Evolutionary conservation across 2,888 invertebrate species (phyloP).

Genomic region (Ophioninae sp.): DNA sequence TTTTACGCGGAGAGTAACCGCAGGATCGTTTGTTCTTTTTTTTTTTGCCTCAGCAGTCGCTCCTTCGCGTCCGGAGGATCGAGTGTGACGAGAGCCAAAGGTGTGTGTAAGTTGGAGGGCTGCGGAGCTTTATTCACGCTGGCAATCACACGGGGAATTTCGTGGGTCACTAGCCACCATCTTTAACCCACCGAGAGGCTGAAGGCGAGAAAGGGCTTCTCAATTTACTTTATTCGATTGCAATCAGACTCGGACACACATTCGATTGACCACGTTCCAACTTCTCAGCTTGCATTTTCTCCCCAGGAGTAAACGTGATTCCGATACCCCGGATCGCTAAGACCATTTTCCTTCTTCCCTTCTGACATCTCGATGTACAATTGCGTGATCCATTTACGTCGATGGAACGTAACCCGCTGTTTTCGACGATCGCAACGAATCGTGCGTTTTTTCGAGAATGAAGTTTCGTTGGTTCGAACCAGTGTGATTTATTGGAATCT

Average conservation of each 20-base stretch:
- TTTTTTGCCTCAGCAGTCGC: slow-evolving; percentile 23
- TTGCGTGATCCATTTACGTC: background rate
- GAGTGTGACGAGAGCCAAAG: slow-evolving; percentile 28
- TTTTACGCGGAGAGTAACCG: slow-evolving; percentile 23
- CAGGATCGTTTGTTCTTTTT: slow-evolving; percentile 20
- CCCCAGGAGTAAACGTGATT: slow-evolving; percentile 24
- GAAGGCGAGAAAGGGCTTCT: slow-evolving; percentile 49
- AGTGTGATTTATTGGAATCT: no score
- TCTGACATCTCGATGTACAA: background rate
- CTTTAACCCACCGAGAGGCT: slow-evolving; percentile 37
- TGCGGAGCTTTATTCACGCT: slow-evolving; percentile 56
- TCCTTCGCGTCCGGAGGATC: slow-evolving; percentile 21
- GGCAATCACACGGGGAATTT: slow-evolving; percentile 69
- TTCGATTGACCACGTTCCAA: slow-evolving; percentile 39
- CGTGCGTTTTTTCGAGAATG: no score
- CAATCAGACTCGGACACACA: slow-evolving; percentile 21
- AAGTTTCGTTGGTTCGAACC: no score
- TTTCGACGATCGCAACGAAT: no score
- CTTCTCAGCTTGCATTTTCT: slow-evolving; percentile 45
- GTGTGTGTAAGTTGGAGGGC: background rate
- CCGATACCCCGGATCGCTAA: slow-evolving; percentile 22
- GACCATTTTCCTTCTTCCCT: background rate
- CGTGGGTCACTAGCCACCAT: slow-evolving; percentile 65
- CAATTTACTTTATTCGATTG: slow-evolving; percentile 68
- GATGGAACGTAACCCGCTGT: background rate